A percentile compares a stretch with the other conserved stretches of the same genome.
Evolutionary conservation across 37 sponge, comb jelly and placozoan genomes (phyloP).

Genomic region (Hexactinellida sp.): DNA sequence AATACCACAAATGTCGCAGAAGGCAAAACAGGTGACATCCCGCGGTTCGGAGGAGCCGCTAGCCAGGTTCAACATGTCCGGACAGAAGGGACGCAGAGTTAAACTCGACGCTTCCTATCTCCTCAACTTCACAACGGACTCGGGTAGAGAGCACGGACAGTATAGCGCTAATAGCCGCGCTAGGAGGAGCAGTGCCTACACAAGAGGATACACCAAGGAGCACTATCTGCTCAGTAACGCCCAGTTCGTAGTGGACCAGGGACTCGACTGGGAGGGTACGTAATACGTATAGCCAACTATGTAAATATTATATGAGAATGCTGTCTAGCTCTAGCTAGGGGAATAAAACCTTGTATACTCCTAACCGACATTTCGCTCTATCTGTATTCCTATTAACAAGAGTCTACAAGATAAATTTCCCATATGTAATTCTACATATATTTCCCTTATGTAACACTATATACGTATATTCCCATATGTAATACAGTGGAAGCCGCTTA

Average conservation of each 20-base stretch:
- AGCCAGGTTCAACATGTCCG: background rate
- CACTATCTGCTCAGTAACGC: constrained; percentile 4
- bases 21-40: background rate
- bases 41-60: background rate
- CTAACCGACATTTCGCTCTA: no score
- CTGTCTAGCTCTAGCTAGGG: no score
- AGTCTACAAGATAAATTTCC: no score
- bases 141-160: background rate
- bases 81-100: background rate
- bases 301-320: no score
- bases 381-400: no score
- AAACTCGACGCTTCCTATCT: background rate
- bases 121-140: background rate
- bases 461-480: no score
- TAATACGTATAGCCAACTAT: no score
- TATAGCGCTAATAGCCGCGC: background rate
- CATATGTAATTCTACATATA: no score
- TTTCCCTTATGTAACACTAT: no score
- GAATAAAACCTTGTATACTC: no score
- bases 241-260: background rate
- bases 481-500: no score
- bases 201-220: background rate
- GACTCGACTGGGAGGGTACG: background rate
- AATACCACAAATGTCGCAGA: background rate
- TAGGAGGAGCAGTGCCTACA: background rate